These are phyloP conservation scores for Branchellion lobata DNA, from an alignment of 2,888 invertebrate species.

Conservation along the genomic window DNA sequence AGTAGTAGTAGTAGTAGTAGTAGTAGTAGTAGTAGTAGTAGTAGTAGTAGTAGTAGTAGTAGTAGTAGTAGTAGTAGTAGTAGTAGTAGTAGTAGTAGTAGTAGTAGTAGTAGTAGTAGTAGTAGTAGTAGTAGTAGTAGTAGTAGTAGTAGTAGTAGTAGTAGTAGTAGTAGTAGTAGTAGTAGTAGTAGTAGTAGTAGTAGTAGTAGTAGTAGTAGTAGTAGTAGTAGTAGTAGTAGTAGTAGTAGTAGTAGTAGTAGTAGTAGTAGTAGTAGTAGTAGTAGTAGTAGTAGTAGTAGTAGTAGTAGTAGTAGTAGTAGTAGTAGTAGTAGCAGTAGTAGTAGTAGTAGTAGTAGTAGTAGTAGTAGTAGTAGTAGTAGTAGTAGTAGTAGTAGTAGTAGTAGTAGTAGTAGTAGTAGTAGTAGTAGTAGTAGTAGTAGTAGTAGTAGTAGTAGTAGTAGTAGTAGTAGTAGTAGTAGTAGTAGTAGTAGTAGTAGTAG, in stretches of 20 bases:
- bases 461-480: constrained; percentile 42
- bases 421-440: constrained; percentile 45
- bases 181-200: constrained; percentile 6
- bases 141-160: constrained; percentile 13
- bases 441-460: constrained; percentile 44
- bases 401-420: constrained; percentile 33
- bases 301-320: constrained; percentile 41
- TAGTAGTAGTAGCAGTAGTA: constrained; percentile 39
- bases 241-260: background rate
- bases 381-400: constrained; percentile 35
- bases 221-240: background rate
- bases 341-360: constrained; percentile 34
- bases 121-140: constrained; percentile 4
- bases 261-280: constrained; percentile 4
- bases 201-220: constrained; percentile 12
- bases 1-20: constrained; percentile 3
- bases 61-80: background rate
- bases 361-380: constrained; percentile 34
- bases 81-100: constrained; percentile 13
- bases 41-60: constrained; percentile 23
- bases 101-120: constrained; percentile 16
- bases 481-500: constrained; percentile 31
- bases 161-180: constrained; percentile 16
- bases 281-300: constrained; percentile 40
- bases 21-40: constrained; percentile 16